Evolutionary conservation across 2,113 vertebrate genomes (phyloP), one percentile per base, ranked within the genome.

Genomic region (Acinonyx jubatus): DNA sequence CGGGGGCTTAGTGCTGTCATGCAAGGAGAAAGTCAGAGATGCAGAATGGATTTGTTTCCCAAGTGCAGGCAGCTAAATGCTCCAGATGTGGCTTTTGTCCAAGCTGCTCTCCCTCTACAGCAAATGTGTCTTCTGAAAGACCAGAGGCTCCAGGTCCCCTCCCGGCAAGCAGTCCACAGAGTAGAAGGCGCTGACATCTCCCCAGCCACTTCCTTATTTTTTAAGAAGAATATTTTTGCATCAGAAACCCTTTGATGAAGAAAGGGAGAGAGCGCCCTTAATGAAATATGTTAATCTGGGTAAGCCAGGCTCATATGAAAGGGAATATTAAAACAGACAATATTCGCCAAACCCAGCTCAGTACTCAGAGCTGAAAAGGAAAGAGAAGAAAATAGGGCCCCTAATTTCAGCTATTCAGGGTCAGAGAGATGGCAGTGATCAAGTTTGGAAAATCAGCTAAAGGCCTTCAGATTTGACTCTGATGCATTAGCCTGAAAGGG

Each of bases 261-360:
- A 97, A 98, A 98, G 96, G 48, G 92, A 97, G 80, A 98, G 96
- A 94, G 96, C 79, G 0, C 96, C 97, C 41, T 97, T 98, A 98
- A 97, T 98, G 98, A 97, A 98, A 97, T 98, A 97, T 97, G 98
- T 80, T 98, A 98, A 98, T 99, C 98, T 96, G 97, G 45, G 90
- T 71, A 94, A 96, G 96, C 87, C 92, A 97, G 98, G 94, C 95
- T 87, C 91, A 27, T 97, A 98, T 98, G 98, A 98, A 98, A 98
- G 97, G 83, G 98, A 98, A 98, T 98, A 96, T 96, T 98, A 94
- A 98, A 98, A 96, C 97, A 98, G 97, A 94, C 91, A 96, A 94
- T 93, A 96, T 97, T 98, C 96, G 21, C 25, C 8, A 65, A 93
- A 97, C 92, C 83, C 52, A 94, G 66, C 57, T 36, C n/a, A 0